Evolutionary conservation across 2,888 invertebrate species (phyloP), one percentile per base, ranked within the genome.

Genomic region (Lamproptera curius): DNA sequence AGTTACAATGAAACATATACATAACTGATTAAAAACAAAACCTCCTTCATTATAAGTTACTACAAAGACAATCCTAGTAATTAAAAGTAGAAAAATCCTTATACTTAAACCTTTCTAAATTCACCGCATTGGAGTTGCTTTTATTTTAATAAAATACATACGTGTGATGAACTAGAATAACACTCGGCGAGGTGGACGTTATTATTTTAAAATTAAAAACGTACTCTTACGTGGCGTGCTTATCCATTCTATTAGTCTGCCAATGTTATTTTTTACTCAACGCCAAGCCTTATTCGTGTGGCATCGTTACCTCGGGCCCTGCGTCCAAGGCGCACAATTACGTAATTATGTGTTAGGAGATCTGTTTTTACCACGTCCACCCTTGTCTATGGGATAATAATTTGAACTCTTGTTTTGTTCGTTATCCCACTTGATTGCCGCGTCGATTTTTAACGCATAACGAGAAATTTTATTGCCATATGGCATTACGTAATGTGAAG

Each of bases 291-390:
- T 75, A 85, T 84, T 84, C 80, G 82, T 79, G 80, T 59, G 76
- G 84, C 84, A 80, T 80, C 78, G 76, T 75, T 80, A 80, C 75
- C 73, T 70, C 69, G 71, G 77, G 78, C 74, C 65, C 59, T 70
- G 62, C 69, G 73, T 65, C 68, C 65, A 73, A 73, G 81, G 76
- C 73, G 73, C 83, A 68, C 86, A 85, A 87, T 87, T 87, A 87
- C 79, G 83, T 86, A 87, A 87, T 87, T 87, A 87, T 68, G 85
- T 85, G 86, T 86, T 85, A 86, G 82, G 67, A 83, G 82, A 87
- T 87, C 75, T 86, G 87, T 86, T 87, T 86, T 87, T 87, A 87
- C 84, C 87, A 85, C 85, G 83, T 87, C 84, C 79, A 85, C 85
- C 86, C 85, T 81, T 82, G 84, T 86, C 86, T 86, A 86, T 84